phyloP scores from a whole-genome alignment of 2,888 invertebrate species.

The Caenorhabditis sp. region DNA sequence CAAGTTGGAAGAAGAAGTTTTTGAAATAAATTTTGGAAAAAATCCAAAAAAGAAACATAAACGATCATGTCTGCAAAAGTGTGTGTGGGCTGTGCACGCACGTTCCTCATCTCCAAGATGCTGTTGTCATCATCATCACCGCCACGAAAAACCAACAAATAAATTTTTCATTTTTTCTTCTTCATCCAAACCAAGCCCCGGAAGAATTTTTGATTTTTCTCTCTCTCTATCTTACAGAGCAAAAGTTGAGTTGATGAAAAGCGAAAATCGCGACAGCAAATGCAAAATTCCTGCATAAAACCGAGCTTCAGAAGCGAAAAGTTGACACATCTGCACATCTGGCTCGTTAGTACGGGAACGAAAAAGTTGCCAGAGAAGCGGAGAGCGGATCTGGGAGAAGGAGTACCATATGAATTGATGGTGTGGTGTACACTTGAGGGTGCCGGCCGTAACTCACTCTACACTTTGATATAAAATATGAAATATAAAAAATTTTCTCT shows the following conservation, averaged over 20 bases:
- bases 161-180: too few relatives aligned
- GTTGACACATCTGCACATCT: constrained; percentile 36
- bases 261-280: too few relatives aligned
- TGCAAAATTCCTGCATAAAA: too few relatives aligned
- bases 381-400: too few relatives aligned
- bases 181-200: too few relatives aligned
- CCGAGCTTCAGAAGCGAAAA: constrained; percentile 1
- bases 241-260: constrained; percentile 5
- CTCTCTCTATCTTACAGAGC: constrained; percentile 11
- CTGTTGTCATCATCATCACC: constrained; percentile 57
- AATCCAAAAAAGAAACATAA: too few relatives aligned
- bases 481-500: neutral
- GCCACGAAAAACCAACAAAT: constrained; percentile 18
- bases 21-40: too few relatives aligned
- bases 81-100: constrained; percentile 25
- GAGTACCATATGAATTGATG: constrained; percentile 58
- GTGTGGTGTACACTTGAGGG: constrained; percentile 32
- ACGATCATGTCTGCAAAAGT: neutral
- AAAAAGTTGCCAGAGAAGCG: constrained; percentile 34
- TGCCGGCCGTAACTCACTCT: too few relatives aligned
- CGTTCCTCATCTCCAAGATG: neutral
- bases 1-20: too few relatives aligned
- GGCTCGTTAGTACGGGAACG: constrained; percentile 36
- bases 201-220: constrained; percentile 54
- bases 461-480: neutral